A percentile compares a stretch with the other conserved stretches of the same genome.
Conservation (phyloP, 23 tunicate genomes). For the Oikopleura dioica region DNA sequence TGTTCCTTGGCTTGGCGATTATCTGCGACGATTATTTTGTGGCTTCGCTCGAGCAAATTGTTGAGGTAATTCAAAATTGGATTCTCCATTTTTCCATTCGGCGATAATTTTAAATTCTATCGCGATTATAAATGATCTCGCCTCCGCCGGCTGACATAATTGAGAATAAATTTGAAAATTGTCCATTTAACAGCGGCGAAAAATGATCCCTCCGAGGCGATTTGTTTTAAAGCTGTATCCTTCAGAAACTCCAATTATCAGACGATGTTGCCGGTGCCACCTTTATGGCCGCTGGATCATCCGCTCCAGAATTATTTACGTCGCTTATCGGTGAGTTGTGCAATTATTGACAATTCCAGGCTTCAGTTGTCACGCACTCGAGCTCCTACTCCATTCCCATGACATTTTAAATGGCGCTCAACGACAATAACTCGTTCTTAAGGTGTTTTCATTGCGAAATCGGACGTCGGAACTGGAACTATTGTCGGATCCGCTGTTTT, state of each 20-base stretch:
- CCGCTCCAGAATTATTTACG: slow-evolving; percentile 5
- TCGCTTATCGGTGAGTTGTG: not conserved
- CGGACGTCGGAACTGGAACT: slow-evolving; percentile 11
- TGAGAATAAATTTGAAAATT: no score
- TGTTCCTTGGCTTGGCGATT: slow-evolving; percentile 13
- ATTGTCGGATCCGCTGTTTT: slow-evolving; percentile 8
- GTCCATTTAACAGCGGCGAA: not conserved
- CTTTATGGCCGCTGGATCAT: slow-evolving; percentile 2
- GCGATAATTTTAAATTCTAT: no score
- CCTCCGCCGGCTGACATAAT: no score
- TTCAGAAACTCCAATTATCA: not conserved
- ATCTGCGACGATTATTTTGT: slow-evolving; percentile 14
- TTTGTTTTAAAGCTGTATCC: not conserved
- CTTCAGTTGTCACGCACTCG: no score
- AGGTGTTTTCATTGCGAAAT: slow-evolving; percentile 10
- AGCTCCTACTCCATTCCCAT: no score
- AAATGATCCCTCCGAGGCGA: not conserved
- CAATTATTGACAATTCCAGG: no score
- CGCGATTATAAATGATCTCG: no score
- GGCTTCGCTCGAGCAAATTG: slow-evolving; percentile 8
- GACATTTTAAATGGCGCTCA: no score
- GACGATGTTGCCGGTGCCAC: slow-evolving; percentile 13
- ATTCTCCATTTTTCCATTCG: not conserved
- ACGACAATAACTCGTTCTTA: no score
- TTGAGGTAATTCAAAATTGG: not conserved